These are phyloP conservation scores for Rhegmatorhina hoffmannsi DNA, from an alignment of 2,113 vertebrate species.

Conservation along the genomic window DNA sequence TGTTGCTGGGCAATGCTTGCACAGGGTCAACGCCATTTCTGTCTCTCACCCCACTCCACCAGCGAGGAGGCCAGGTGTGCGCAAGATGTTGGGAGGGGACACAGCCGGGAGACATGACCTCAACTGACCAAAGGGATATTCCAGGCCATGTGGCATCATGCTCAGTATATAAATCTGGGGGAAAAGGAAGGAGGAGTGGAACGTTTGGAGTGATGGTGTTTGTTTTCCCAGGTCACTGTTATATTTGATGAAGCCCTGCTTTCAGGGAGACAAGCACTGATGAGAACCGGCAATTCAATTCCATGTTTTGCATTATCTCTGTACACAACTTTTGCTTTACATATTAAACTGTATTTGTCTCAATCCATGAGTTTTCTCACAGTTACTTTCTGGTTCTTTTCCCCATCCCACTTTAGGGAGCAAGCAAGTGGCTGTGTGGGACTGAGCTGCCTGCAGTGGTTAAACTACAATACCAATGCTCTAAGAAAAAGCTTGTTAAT, in stretches of 20 bases:
- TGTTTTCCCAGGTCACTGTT: background rate
- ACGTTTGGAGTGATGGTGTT: fast-evolving
- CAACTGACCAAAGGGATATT: background rate
- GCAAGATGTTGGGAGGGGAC: background rate
- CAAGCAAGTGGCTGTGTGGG: fast-evolving
- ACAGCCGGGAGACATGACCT: background rate
- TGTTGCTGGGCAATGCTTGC: background rate
- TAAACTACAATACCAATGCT: background rate
- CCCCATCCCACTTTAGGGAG: background rate
- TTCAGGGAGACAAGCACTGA: background rate
- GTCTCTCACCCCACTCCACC: background rate
- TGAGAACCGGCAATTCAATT: background rate
- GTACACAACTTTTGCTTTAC: fast-evolving
- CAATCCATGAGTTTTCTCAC: background rate
- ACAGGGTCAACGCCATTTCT: background rate
- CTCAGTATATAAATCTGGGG: fast-evolving
- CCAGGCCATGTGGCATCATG: background rate
- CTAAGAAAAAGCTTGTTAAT: background rate
- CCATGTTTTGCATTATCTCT: background rate
- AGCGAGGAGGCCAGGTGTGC: fast-evolving
- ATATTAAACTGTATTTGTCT: background rate
- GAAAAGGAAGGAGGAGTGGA: background rate
- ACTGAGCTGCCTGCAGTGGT: background rate
- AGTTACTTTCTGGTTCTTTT: background rate
- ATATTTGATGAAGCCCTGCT: background rate